Percentiles rank a stretch among this genome's conserved stretches.
Conservation (phyloP, 2,113 vertebrate species). For the Acinonyx jubatus region DNA sequence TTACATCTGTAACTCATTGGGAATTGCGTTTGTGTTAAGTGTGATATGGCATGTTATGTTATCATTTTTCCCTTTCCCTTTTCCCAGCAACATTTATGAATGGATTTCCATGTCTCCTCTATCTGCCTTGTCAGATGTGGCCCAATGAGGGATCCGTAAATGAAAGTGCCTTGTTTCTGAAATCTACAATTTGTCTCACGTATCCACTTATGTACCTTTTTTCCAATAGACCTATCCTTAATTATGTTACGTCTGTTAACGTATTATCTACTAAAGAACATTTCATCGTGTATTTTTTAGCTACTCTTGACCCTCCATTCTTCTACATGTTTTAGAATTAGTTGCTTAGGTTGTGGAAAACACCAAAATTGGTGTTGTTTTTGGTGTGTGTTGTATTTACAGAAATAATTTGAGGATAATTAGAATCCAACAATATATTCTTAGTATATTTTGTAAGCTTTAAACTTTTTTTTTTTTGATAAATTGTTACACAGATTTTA, state of each 20-base stretch:
- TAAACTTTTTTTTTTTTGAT: background rate
- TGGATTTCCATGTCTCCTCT: background rate
- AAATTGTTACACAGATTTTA: background rate
- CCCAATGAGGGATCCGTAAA: fast-evolving
- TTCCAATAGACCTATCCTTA: background rate
- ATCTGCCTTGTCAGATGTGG: background rate
- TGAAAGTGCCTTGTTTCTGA: background rate
- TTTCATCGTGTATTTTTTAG: background rate
- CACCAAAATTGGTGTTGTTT: background rate
- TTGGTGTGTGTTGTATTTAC: background rate
- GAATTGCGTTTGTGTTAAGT: background rate
- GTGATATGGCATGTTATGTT: background rate
- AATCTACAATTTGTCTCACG: background rate
- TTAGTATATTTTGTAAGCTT: background rate
- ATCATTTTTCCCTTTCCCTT: background rate
- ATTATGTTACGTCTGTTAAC: background rate
- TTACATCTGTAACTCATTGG: background rate
- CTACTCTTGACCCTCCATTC: background rate
- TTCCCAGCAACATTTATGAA: background rate
- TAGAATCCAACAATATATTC: background rate
- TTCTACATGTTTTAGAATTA: background rate
- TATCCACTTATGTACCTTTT: background rate
- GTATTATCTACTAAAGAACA: background rate
- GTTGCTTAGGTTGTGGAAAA: background rate
- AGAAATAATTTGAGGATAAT: background rate